phyloP scores from a whole-genome alignment of 1,140 invertebrate genomes.

The Drosophila novamexicana region DNA sequence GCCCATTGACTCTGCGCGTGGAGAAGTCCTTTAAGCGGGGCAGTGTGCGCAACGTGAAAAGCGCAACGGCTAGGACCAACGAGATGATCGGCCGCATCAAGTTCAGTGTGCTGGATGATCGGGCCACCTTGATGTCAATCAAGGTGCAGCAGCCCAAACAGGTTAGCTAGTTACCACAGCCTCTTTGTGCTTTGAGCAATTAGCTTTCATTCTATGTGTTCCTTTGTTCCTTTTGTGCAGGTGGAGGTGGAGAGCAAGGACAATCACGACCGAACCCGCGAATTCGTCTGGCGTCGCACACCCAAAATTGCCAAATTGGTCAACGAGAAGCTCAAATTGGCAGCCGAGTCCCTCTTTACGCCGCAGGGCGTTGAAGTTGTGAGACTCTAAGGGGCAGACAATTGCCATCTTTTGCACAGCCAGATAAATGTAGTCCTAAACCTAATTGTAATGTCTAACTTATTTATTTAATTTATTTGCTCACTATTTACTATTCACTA shows the following conservation, averaged over 20 bases:
- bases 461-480: conserved; percentile 77
- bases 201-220: conserved; percentile 33
- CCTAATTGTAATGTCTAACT: conserved; percentile 68
- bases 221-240: conserved; percentile 84
- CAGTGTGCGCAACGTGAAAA: conserved; percentile 89
- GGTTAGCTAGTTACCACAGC: conserved; percentile 85
- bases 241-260: conserved; percentile 92
- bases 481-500: conserved; percentile 16
- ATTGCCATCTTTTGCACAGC: conserved; percentile 31
- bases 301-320: conserved; percentile 92
- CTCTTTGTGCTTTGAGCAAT: conserved; percentile 56
- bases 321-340: conserved; percentile 90
- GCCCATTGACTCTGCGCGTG: conserved; percentile 91
- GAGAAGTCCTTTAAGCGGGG: conserved; percentile 93
- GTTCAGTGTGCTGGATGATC: conserved; percentile 90
- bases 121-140: conserved; percentile 91
- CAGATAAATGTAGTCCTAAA: conserved; percentile 49
- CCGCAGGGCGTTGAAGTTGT: conserved; percentile 79
- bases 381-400: conserved; percentile 51
- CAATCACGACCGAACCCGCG: conserved; percentile 92
- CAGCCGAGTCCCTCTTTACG: conserved; percentile 90
- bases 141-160: conserved; percentile 93
- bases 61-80: conserved; percentile 92
- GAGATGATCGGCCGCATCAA: conserved; percentile 93
- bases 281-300: conserved; percentile 92